phyloP scores from a whole-genome alignment of 2,113 vertebrate species.

The Jacana jacana region DNA sequence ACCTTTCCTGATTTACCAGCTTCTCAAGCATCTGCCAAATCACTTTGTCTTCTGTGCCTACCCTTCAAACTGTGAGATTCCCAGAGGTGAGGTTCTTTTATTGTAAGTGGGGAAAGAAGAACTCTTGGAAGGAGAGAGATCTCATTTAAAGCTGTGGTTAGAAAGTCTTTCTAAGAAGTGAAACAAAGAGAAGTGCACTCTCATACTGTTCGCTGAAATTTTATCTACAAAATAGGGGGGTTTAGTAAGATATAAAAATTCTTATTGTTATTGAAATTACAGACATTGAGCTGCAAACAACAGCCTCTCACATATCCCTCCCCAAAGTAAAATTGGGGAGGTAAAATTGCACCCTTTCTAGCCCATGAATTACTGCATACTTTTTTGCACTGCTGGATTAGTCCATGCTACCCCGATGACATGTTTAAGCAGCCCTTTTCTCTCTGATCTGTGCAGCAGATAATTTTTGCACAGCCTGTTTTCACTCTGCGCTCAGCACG shows the following conservation, averaged over 20 bases:
- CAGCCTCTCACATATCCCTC: not conserved
- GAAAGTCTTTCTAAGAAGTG: not conserved
- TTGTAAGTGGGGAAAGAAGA: not conserved
- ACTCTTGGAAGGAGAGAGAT: not conserved
- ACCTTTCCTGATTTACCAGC: not conserved
- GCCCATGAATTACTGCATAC: not conserved
- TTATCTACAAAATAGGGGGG: not conserved
- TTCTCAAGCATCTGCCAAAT: not conserved
- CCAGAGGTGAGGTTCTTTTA: not conserved
- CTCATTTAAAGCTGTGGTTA: not conserved
- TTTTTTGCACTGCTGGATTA: not conserved
- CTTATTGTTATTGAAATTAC: not conserved
- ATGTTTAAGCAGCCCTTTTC: not conserved
- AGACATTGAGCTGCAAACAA: not conserved
- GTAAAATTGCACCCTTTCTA: not conserved
- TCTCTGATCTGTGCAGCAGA: slow-evolving; percentile 17
- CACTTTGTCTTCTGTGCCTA: not conserved
- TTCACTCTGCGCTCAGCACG: slow-evolving; percentile 30
- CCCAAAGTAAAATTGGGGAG: not conserved
- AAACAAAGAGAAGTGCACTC: not conserved
- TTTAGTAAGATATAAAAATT: not conserved
- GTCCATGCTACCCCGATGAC: not conserved
- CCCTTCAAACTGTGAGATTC: not conserved
- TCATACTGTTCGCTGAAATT: not conserved
- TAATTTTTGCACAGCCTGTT: slow-evolving; percentile 25